Evolutionary conservation across 2,113 vertebrate species (phyloP).

Genomic region (Phocoena phocoena): DNA sequence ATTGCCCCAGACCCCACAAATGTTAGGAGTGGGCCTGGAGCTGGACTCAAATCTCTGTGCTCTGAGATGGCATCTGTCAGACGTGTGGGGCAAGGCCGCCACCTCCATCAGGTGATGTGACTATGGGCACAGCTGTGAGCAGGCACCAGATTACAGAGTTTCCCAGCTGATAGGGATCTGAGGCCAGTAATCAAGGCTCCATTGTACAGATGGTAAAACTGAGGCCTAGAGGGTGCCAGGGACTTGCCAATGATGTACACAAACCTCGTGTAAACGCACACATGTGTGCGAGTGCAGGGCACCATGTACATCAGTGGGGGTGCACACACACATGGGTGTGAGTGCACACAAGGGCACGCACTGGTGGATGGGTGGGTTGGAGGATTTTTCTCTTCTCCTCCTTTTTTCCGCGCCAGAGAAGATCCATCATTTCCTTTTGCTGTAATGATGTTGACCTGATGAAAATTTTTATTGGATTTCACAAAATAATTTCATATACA

Average conservation of each 20-base stretch:
- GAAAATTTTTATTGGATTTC: conserved; percentile 87
- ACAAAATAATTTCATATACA: conserved; percentile 84
- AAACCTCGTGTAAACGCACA: fast-evolving
- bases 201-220: not conserved
- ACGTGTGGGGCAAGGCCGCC: not conserved
- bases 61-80: not conserved
- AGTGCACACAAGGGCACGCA: not conserved
- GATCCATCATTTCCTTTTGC: conserved; percentile 78
- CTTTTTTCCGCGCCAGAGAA: conserved; percentile 59
- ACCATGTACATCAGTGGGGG: fast-evolving
- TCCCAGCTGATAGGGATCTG: not conserved
- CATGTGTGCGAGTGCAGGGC: not conserved
- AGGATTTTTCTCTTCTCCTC: not conserved
- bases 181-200: not conserved
- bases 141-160: not conserved
- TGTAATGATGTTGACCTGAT: conserved; percentile 84
- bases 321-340: fast-evolving
- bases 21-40: not conserved
- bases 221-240: not conserved
- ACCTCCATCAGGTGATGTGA: not conserved
- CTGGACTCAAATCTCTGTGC: not conserved
- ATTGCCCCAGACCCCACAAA: not conserved
- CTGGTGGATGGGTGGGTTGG: not conserved
- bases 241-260: not conserved
- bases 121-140: not conserved